These are phyloP conservation scores for Anastatus disparis DNA, from an alignment of 1,140 invertebrate genomes.

Conservation along the genomic window DNA sequence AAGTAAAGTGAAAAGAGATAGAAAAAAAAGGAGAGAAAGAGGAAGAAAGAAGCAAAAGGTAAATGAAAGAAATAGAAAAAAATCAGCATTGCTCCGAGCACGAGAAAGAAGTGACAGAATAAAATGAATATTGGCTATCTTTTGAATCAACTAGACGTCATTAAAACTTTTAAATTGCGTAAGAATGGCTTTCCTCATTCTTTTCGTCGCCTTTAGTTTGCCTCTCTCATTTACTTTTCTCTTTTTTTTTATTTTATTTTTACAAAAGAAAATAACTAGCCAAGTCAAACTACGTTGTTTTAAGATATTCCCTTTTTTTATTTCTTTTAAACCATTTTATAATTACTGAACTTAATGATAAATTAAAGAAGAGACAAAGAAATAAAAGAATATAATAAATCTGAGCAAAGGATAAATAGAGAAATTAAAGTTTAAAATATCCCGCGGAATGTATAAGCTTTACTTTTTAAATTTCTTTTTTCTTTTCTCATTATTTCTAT, in stretches of 20 bases:
- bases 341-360: slow-evolving; percentile 52
- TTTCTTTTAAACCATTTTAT: slow-evolving; percentile 40
- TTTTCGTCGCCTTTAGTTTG: slow-evolving; percentile 28
- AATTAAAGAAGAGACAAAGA: slow-evolving; percentile 46
- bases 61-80: slow-evolving; percentile 27
- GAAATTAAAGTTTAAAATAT: no score
- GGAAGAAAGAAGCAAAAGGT: slow-evolving; percentile 9
- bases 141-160: slow-evolving; percentile 60
- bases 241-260: no score
- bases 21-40: not conserved
- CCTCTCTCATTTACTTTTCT: slow-evolving; percentile 38
- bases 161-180: slow-evolving; percentile 68
- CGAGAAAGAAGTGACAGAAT: slow-evolving; percentile 60
- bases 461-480: no score
- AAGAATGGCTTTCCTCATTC: slow-evolving; percentile 59
- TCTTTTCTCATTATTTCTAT: no score
- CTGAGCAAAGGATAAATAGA: no score
- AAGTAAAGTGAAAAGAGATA: not conserved
- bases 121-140: slow-evolving; percentile 65
- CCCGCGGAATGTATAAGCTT: no score
- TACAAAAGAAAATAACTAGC: no score
- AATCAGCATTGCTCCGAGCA: no score
- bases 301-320: no score
- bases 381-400: no score
- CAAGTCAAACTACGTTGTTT: no score